These are phyloP conservation scores for Holothuria glaberrima DNA, from an alignment of 35 echinoderm and acorn worm genomes.

Conservation along the genomic window DNA sequence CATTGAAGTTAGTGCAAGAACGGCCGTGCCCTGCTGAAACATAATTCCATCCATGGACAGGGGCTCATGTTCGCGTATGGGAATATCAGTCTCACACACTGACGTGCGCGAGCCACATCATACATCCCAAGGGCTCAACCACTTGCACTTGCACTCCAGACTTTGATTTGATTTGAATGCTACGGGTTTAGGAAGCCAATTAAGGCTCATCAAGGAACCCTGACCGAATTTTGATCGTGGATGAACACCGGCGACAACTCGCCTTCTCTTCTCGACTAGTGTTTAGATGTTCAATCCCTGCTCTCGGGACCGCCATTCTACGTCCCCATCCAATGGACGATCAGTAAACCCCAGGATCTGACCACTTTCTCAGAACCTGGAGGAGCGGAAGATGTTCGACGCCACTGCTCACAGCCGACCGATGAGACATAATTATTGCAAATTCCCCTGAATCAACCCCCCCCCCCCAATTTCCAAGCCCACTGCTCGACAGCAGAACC, in stretches of 20 bases:
- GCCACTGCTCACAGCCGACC: constrained; percentile 5
- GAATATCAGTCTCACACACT: background rate
- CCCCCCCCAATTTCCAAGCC: background rate
- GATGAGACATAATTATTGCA: constrained; percentile 11
- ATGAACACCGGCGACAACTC: too few relatives aligned
- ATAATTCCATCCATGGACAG: background rate
- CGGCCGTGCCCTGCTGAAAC: background rate
- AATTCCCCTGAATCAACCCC: background rate
- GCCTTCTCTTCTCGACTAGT: too few relatives aligned
- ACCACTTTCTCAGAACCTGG: constrained; percentile 11
- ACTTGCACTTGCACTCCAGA: background rate
- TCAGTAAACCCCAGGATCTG: constrained; percentile 3
- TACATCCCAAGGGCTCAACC: background rate
- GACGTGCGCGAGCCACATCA: background rate
- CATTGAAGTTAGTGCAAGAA: background rate
- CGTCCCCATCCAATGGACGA: constrained; percentile 21
- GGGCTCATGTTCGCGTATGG: background rate
- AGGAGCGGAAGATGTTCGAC: constrained; percentile 22
- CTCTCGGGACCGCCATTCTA: too few relatives aligned
- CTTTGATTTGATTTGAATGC: constrained; percentile 6
- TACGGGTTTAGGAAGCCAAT: constrained; percentile 42
- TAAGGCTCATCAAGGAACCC: constrained; percentile 32
- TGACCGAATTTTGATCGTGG: background rate
- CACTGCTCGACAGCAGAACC: too few relatives aligned
- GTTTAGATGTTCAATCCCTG: too few relatives aligned